phyloP scores from a whole-genome alignment of 2,888 invertebrate species.

The Drosophila suboccidentalis region DNA sequence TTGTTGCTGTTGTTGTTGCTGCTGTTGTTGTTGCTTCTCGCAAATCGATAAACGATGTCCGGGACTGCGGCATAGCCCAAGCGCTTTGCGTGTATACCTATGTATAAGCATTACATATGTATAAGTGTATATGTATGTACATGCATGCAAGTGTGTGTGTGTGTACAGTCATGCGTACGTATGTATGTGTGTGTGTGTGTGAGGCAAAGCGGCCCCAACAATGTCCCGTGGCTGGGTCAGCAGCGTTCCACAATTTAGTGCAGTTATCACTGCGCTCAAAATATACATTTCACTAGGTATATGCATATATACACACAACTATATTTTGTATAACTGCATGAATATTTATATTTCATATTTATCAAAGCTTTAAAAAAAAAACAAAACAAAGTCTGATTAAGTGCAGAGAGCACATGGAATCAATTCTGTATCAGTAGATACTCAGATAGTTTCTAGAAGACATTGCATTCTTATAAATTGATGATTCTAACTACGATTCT shows the following conservation, averaged over 20 bases:
- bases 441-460: no score
- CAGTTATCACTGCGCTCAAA: conserved; percentile 44
- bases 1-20: conserved; percentile 20
- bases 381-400: background rate
- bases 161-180: background rate
- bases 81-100: conserved; percentile 60
- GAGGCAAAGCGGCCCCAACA: conserved; percentile 36
- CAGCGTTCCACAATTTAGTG: conserved; percentile 34
- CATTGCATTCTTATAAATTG: no score
- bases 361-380: background rate
- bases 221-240: conserved; percentile 53
- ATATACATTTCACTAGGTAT: background rate
- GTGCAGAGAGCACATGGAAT: background rate
- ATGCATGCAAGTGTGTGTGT: conserved; percentile 7
- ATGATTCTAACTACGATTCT: no score
- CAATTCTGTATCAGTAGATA: background rate
- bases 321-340: no score
- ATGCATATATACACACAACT: conserved; percentile 2
- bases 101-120: conserved; percentile 15
- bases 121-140: conserved; percentile 9
- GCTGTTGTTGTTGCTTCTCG: conserved; percentile 60
- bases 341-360: background rate
- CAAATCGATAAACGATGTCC: conserved; percentile 81
- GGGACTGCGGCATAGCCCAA: conserved; percentile 46
- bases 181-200: conserved; percentile 3